These are phyloP conservation scores for Thunnus thynnus DNA, from an alignment of 2,113 vertebrate genomes.

Conservation along the genomic window DNA sequence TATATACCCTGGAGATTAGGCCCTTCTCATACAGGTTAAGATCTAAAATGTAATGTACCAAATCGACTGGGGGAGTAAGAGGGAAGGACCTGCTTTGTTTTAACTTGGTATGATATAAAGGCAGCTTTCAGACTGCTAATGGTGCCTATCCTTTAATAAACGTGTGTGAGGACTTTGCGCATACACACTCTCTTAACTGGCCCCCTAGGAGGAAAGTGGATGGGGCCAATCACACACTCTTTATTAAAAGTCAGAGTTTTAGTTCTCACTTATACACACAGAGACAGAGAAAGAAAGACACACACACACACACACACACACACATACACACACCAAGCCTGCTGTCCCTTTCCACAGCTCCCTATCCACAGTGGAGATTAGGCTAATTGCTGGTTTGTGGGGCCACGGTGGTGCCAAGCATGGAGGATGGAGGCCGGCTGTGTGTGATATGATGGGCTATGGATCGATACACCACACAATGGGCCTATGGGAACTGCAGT, in stretches of 20 bases:
- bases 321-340: constrained; percentile 30
- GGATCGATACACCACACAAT: constrained; percentile 86
- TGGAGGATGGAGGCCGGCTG: constrained; percentile 62
- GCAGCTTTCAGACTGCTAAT: constrained; percentile 59
- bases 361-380: constrained; percentile 78
- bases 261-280: constrained; percentile 33
- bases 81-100: constrained; percentile 34
- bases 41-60: too few relatives aligned
- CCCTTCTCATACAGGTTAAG: too few relatives aligned
- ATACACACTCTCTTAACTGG: constrained; percentile 59
- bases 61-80: too few relatives aligned
- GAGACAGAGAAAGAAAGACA: neutral
- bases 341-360: constrained; percentile 65
- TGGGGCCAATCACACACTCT: constrained; percentile 47
- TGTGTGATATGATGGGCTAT: constrained; percentile 69
- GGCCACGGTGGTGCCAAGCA: constrained; percentile 68
- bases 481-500: constrained; percentile 73
- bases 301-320: neutral
- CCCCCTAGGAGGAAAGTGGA: constrained; percentile 46
- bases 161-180: constrained; percentile 31
- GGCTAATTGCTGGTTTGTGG: constrained; percentile 84
- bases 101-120: constrained; percentile 56
- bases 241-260: constrained; percentile 64
- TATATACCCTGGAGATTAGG: too few relatives aligned
- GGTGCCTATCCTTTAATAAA: constrained; percentile 64